phyloP scores from a whole-genome alignment of 2,797 vertebrate genomes.

The Dendrocincla fuliginosa region DNA sequence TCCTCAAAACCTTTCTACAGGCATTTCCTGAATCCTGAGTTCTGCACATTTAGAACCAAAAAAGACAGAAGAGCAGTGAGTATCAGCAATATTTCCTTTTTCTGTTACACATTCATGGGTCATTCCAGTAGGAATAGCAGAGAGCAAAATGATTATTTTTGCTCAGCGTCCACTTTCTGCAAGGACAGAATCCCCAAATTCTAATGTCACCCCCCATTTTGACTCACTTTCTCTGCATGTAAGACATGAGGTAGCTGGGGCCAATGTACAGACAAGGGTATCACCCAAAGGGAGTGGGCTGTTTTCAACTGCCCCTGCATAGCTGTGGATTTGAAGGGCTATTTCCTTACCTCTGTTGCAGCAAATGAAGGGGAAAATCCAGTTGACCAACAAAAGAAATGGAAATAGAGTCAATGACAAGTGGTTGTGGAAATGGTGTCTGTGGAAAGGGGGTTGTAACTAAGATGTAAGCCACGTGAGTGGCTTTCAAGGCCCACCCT shows the following conservation, averaged over 20 bases:
- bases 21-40: slow-evolving; percentile 20
- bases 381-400: background rate
- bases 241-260: background rate
- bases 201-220: background rate
- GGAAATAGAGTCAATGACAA: background rate
- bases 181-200: background rate
- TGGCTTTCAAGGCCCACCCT: background rate
- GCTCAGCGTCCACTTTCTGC: background rate
- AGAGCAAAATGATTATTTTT: background rate
- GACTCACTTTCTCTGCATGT: background rate
- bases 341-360: background rate
- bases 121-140: background rate
- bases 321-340: slow-evolving; percentile 13
- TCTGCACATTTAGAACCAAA: slow-evolving; percentile 5
- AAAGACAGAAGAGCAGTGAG: background rate
- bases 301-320: background rate
- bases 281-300: background rate
- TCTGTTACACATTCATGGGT: accelerated
- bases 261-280: background rate
- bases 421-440: background rate
- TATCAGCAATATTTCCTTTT: slow-evolving; percentile 14
- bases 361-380: background rate
- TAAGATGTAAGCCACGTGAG: background rate
- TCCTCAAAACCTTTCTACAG: slow-evolving; percentile 37
- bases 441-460: background rate